A percentile compares a stretch with the other conserved stretches of the same genome.
Evolutionary conservation across 1,140 invertebrate genomes (phyloP).

Genomic region (Drosophila punjabiensis): DNA sequence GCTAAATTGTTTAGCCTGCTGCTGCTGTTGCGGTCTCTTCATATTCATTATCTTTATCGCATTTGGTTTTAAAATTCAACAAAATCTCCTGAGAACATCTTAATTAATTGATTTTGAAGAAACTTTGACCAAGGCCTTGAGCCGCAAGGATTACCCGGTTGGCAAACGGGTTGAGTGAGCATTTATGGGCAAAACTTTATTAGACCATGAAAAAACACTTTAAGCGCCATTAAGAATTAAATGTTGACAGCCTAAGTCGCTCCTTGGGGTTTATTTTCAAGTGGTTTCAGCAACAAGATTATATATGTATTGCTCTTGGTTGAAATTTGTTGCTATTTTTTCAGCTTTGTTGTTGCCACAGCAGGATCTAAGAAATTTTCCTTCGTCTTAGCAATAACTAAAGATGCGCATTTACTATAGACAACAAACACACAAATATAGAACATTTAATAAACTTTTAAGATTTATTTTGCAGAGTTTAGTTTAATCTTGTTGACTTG

Average conservation of each 20-base stretch:
- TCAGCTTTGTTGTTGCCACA: constrained; percentile 1
- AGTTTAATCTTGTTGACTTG: background rate
- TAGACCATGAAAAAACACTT: constrained; percentile 37
- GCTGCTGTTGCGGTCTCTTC: constrained; percentile 2
- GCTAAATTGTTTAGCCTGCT: constrained; percentile 14
- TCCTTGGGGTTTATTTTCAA: constrained; percentile 31
- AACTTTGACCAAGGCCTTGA: constrained; percentile 26
- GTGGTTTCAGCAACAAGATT: constrained; percentile 31
- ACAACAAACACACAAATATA: background rate
- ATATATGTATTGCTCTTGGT: background rate
- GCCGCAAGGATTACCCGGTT: constrained; percentile 28
- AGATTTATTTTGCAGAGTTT: background rate
- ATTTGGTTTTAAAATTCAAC: constrained; percentile 1
- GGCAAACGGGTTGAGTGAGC: constrained; percentile 13
- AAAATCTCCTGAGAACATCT: constrained; percentile 22
- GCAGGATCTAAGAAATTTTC: constrained; percentile 9
- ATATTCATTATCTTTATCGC: constrained; percentile 27
- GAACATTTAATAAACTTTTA: background rate
- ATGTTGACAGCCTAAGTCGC: constrained; percentile 40
- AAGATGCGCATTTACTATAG: background rate
- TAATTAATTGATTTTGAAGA: constrained; percentile 48
- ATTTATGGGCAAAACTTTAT: constrained; percentile 43
- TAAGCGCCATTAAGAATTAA: constrained; percentile 46
- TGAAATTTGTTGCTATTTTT: constrained; percentile 13
- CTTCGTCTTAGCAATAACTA: background rate